Evolutionary conservation across 2,888 invertebrate genomes (phyloP), one percentile per base, ranked within the genome.

Genomic region (Imbricaverruca yamaguchii): DNA sequence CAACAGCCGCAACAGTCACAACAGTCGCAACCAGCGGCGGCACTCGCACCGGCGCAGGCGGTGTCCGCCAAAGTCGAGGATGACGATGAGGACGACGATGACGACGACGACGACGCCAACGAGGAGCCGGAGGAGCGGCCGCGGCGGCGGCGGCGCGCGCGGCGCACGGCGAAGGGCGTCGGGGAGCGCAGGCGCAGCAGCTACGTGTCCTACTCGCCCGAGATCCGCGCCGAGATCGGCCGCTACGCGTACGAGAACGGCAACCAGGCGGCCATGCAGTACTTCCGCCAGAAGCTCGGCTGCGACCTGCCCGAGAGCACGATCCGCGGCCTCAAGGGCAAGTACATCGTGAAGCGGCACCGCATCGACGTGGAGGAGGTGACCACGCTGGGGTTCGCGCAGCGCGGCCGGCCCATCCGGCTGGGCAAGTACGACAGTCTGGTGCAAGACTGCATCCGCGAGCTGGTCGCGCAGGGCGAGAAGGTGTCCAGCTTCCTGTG

Each of bases 401-500:
- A 84, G 53, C 83, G 86, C 39, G 86, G 86, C 55, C 82, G 86
- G 11, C 86, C 86, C 11, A 85, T 85, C 83, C 81, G 85, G 23
- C 83, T 86, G 10, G 86, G 86, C 8, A 85, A 85, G 81, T 85
- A 86, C 82, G 86, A 86, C 81, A 84, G 84, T 57, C 82, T 85
- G 56, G 86, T 86, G 10, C 84, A 85, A 80, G 85, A 86, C 55
- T 86, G 86, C 81, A 84, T 86, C 79, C 81, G 83, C 61, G 84
- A 85, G 77, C 82, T 86, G 61, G 83, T 85, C n/a, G 84, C 84
- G 57, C 83, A 84, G 63, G 86, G 86, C 25, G 86, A 86, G 81
- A 85, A 84, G 82, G 84, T 85, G 21, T 84, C 85, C 11, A 86
- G 87, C 13, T 86, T 86, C 23, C 84, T 86, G 67, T 87, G 86